Evolutionary conservation across 2,888 invertebrate species (phyloP).

Genomic region (Drosophila borborema): DNA sequence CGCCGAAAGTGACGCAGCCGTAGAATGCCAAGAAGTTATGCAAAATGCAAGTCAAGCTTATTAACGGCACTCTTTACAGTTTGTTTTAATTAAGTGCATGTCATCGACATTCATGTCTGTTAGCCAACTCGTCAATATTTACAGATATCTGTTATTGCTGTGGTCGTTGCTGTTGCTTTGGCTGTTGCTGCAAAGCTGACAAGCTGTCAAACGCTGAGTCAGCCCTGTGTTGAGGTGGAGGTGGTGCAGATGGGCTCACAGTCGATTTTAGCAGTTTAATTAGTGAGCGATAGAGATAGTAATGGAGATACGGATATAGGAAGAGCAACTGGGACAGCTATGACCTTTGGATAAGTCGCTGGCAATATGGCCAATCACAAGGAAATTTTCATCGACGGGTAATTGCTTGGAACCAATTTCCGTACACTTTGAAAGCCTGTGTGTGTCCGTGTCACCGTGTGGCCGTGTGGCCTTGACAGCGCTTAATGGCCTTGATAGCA

Average conservation of each 20-base stretch:
- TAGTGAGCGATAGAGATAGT: slow-evolving; percentile 25
- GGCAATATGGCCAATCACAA: slow-evolving; percentile 39
- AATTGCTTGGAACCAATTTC: slow-evolving; percentile 59
- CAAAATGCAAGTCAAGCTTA: slow-evolving; percentile 41
- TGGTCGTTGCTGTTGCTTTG: neutral
- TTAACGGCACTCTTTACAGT: slow-evolving; percentile 23
- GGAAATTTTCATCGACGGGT: slow-evolving; percentile 43
- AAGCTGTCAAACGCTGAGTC: slow-evolving; percentile 48
- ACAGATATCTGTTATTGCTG: slow-evolving; percentile 28
- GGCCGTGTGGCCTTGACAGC: slow-evolving; percentile 43
- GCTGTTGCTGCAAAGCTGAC: slow-evolving; percentile 32
- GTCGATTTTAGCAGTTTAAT: slow-evolving; percentile 55
- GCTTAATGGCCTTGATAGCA: slow-evolving; percentile 15
- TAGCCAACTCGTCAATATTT: slow-evolving; percentile 47
- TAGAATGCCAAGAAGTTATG: slow-evolving; percentile 55
- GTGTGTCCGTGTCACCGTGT: slow-evolving; percentile 11
- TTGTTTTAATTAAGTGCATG: slow-evolving; percentile 46
- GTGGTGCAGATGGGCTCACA: slow-evolving; percentile 22
- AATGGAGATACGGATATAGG: neutral
- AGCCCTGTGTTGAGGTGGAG: slow-evolving; percentile 9
- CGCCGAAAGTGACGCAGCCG: slow-evolving; percentile 39
- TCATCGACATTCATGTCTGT: slow-evolving; percentile 21
- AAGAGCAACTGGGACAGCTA: neutral
- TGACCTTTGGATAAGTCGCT: slow-evolving; percentile 25
- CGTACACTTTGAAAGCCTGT: slow-evolving; percentile 27